phyloP scores from a whole-genome alignment of 2,888 invertebrate genomes.

The Tiphia femorata region DNA sequence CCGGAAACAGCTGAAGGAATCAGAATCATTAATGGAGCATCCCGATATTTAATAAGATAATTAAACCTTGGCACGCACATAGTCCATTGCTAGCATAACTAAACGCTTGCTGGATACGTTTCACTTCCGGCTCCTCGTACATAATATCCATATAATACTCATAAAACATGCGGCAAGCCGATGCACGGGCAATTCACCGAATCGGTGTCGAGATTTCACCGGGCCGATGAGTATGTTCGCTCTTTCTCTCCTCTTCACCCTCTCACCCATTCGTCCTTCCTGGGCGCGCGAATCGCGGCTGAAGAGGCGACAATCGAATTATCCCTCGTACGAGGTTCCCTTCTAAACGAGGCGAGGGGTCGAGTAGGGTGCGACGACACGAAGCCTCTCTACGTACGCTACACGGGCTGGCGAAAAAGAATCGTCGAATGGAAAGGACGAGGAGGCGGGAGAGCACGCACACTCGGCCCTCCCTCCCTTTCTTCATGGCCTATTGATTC shows the following conservation, averaged over 20 bases:
- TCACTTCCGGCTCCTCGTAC: too few species aligned
- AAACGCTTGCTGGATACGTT: too few species aligned
- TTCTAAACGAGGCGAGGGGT: slow-evolving; percentile 12
- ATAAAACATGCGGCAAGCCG: slow-evolving; percentile 11
- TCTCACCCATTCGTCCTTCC: slow-evolving; percentile 9
- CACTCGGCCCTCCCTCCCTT: slow-evolving; percentile 30
- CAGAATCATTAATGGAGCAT: too few species aligned
- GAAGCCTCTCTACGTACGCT: slow-evolving; percentile 8
- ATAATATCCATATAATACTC: too few species aligned
- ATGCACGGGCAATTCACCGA: slow-evolving; percentile 13
- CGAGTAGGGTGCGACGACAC: slow-evolving; percentile 22
- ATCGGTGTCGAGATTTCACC: slow-evolving; percentile 12
- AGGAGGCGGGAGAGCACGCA: slow-evolving; percentile 22
- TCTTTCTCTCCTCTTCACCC: slow-evolving; percentile 9
- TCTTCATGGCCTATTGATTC: slow-evolving; percentile 65
- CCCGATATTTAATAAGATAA: too few species aligned
- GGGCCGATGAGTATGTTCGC: too few species aligned
- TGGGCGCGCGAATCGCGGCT: slow-evolving; percentile 25
- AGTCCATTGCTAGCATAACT: too few species aligned
- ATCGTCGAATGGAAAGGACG: slow-evolving; percentile 21
- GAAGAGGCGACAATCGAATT: slow-evolving; percentile 45
- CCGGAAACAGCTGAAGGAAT: too few species aligned
- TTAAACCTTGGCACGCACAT: too few species aligned
- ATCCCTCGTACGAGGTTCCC: slow-evolving; percentile 23
- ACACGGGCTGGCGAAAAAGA: background rate